phyloP scores from a whole-genome alignment of 2,113 vertebrate genomes.

The Morone saxatilis region DNA sequence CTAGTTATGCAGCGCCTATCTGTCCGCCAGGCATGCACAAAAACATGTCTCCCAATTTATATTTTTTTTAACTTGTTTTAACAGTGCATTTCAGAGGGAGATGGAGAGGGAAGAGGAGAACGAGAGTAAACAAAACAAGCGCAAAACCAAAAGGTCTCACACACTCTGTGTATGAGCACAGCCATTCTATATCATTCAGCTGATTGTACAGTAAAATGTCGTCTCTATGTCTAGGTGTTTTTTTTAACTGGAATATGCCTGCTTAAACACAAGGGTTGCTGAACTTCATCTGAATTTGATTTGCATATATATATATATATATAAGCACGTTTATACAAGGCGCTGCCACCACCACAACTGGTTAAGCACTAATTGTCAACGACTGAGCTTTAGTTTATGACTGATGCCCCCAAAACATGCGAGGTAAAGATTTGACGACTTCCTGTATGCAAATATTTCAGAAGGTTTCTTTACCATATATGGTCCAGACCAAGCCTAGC shows the following conservation, averaged over 20 bases:
- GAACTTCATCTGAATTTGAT: slow-evolving; percentile 47
- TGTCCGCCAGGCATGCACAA: slow-evolving; percentile 84
- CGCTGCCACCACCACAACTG: slow-evolving; percentile 11
- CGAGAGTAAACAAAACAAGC: slow-evolving; percentile 32
- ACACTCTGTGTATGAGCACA: background rate
- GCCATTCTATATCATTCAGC: slow-evolving; percentile 15
- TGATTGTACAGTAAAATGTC: slow-evolving; percentile 26
- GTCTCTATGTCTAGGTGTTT: background rate
- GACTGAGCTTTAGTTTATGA: slow-evolving; percentile 1
- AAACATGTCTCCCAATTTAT: slow-evolving; percentile 71
- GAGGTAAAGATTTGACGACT: background rate
- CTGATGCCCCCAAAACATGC: background rate
- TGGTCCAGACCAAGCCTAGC: slow-evolving; percentile 11
- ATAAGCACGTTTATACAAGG: slow-evolving; percentile 27
- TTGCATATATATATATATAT: too few species aligned
- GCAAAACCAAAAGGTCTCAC: slow-evolving; percentile 26
- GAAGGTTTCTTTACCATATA: slow-evolving; percentile 22
- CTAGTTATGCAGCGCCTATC: slow-evolving; percentile 82
- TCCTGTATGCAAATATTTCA: slow-evolving; percentile 29
- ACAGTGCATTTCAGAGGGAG: slow-evolving; percentile 65
- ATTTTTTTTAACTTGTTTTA: slow-evolving; percentile 79
- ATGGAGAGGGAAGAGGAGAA: slow-evolving; percentile 29
- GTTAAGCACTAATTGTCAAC: slow-evolving; percentile 14
- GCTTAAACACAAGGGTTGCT: slow-evolving; percentile 18
- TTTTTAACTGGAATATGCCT: slow-evolving; percentile 21